These are phyloP conservation scores for Cricetomys ansorgei DNA, from an alignment of 2,113 vertebrate genomes.

Conservation along the genomic window DNA sequence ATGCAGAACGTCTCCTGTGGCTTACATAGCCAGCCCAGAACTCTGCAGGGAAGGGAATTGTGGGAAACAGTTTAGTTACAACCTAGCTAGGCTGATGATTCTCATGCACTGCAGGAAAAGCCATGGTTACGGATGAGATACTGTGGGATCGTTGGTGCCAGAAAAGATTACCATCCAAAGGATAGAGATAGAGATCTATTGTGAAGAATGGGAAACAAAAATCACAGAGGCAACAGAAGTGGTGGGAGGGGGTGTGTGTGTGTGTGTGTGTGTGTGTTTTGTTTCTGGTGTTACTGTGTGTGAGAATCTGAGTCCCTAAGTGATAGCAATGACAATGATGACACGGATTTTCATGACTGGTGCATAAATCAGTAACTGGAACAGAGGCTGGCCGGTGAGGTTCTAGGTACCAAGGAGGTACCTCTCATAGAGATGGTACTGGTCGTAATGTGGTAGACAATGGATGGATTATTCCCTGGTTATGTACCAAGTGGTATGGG, in stretches of 20 bases:
- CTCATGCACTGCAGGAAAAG: not conserved
- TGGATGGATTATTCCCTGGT: not conserved
- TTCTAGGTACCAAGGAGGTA: not conserved
- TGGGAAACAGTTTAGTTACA: not conserved
- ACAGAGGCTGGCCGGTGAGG: not conserved
- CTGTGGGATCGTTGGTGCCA: not conserved
- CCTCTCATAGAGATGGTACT: not conserved
- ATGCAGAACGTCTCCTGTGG: not conserved
- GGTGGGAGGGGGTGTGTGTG: not conserved
- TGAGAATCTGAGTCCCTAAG: not conserved
- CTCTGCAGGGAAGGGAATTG: not conserved
- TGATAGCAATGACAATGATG: not conserved
- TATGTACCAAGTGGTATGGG: not conserved
- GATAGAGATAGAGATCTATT: not conserved
- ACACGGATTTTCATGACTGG: not conserved
- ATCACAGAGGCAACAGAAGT: not conserved
- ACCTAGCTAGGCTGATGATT: not conserved
- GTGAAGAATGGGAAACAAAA: not conserved
- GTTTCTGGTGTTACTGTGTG: not conserved
- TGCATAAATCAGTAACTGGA: not conserved
- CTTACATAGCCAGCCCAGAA: not conserved
- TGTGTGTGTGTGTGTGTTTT: no score
- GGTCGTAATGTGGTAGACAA: not conserved
- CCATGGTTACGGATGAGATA: not conserved
- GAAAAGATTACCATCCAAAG: not conserved